A percentile compares a stretch with the other conserved stretches of the same genome.
Evolutionary conservation across 1,140 invertebrate species (phyloP).

Genomic region (Drosophila pallidifrons): DNA sequence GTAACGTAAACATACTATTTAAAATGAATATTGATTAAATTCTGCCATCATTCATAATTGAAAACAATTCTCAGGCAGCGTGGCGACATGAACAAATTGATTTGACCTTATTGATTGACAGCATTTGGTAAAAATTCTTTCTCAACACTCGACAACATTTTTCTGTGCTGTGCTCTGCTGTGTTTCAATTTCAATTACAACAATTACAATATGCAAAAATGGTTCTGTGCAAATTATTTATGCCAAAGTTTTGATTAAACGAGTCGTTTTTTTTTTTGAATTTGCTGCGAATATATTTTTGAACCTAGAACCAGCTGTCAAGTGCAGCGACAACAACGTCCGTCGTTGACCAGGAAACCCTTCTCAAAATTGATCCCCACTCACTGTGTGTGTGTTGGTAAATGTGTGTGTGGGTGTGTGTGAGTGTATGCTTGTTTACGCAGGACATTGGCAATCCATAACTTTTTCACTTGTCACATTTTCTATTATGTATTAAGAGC

Average conservation of each 20-base stretch:
- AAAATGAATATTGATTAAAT: slow-evolving; percentile 34
- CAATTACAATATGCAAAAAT: slow-evolving; percentile 23
- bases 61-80: slow-evolving; percentile 65
- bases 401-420: slow-evolving; percentile 28
- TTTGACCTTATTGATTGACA: slow-evolving; percentile 79
- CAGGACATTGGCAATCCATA: slow-evolving; percentile 73
- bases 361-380: slow-evolving; percentile 57
- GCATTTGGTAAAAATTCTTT: slow-evolving; percentile 48
- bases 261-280: background rate
- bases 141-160: slow-evolving; percentile 31
- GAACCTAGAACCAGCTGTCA: slow-evolving; percentile 57
- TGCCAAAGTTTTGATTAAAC: slow-evolving; percentile 54
- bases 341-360: slow-evolving; percentile 54
- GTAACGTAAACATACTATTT: slow-evolving; percentile 12
- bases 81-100: slow-evolving; percentile 63
- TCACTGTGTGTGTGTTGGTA: background rate
- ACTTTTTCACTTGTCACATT: slow-evolving; percentile 69
- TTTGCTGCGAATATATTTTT: background rate
- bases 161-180: background rate
- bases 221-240: slow-evolving; percentile 35
- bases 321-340: slow-evolving; percentile 27
- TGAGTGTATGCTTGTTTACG: slow-evolving; percentile 37
- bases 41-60: slow-evolving; percentile 69
- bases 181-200: slow-evolving; percentile 58
- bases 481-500: slow-evolving; percentile 60